A percentile compares a stretch with the other conserved stretches of the same genome.
Evolutionary conservation across 2,888 invertebrate species (phyloP).

Genomic region (Melikaiella ostensackeni): DNA sequence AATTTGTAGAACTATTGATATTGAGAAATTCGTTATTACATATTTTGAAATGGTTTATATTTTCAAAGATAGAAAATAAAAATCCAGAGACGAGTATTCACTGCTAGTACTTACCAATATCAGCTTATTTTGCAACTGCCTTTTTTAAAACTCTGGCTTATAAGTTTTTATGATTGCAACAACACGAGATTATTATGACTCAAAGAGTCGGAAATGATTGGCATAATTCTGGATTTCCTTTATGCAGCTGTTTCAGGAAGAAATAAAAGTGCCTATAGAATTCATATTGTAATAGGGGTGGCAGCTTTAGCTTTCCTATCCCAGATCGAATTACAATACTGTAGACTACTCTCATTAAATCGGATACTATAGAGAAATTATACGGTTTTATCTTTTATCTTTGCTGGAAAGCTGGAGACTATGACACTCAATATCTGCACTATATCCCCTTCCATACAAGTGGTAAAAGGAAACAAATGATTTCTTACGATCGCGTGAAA

Average conservation of each 20-base stretch:
- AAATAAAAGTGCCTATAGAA: not conserved
- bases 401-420: not conserved
- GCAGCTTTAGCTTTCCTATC: not conserved
- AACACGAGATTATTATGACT: not conserved
- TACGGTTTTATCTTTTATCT: not conserved
- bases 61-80: no score
- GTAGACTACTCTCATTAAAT: not conserved
- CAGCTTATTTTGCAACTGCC: not conserved
- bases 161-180: constrained; percentile 18
- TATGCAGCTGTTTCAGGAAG: not conserved
- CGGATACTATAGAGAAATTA: not conserved
- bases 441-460: not conserved
- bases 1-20: no score
- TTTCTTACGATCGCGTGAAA: not conserved
- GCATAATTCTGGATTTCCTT: constrained; percentile 2
- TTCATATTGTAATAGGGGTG: not conserved
- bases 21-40: no score
- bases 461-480: not conserved
- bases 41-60: no score
- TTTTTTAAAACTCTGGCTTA: not conserved
- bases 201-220: constrained; percentile 9
- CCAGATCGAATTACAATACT: not conserved
- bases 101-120: no score
- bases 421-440: not conserved
- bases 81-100: no score